Conservation (phyloP, 2,113 vertebrate genomes). For the Pyrgilauda ruficollis region DNA sequence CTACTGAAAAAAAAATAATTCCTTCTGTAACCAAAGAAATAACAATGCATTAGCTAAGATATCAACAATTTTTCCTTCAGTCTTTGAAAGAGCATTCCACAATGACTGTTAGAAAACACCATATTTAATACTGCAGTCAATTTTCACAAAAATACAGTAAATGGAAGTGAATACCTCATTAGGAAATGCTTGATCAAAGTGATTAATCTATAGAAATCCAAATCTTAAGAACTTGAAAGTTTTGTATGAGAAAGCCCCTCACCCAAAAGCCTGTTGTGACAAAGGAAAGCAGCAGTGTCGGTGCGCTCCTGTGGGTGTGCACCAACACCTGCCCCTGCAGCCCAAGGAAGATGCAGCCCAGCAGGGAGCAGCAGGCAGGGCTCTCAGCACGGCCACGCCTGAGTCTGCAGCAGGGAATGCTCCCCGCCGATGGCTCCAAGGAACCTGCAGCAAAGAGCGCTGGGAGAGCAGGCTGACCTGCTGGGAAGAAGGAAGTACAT, state of each 20-base stretch:
- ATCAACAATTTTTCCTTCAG: background rate
- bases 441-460: background rate
- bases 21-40: background rate
- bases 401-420: background rate
- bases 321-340: background rate
- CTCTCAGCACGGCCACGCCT: background rate
- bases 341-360: rapidly evolving
- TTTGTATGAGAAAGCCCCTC: background rate
- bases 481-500: background rate
- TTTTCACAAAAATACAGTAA: background rate
- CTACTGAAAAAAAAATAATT: background rate
- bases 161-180: background rate
- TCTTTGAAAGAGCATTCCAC: background rate
- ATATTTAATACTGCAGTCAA: background rate
- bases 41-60: background rate
- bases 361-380: background rate
- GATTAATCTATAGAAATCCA: background rate
- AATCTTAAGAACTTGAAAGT: background rate
- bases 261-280: background rate
- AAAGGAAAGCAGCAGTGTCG: background rate
- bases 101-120: background rate
- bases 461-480: background rate
- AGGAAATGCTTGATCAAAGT: background rate
- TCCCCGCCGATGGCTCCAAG: background rate
- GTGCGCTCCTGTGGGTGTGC: rapidly evolving